Conservation (phyloP, 37 sponge, comb jelly and placozoan genomes). For the Geodia barretti region DNA sequence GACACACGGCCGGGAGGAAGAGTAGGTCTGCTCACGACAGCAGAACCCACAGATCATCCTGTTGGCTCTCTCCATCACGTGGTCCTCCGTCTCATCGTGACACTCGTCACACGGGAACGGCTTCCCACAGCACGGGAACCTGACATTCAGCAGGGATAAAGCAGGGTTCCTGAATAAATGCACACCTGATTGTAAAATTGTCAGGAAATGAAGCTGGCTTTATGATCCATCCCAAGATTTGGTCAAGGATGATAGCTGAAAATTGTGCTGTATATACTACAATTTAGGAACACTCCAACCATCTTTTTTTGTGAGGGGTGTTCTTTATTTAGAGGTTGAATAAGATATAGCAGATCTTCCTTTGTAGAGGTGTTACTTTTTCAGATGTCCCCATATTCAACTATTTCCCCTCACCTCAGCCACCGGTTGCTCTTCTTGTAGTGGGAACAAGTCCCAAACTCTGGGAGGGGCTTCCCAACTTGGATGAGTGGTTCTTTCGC, state of each 20-base stretch:
- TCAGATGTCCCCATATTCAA: neutral
- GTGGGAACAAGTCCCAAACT: constrained; percentile 70
- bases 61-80: constrained; percentile 76
- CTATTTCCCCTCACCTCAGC: constrained; percentile 60
- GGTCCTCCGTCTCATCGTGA: constrained; percentile 76
- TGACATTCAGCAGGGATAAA: constrained; percentile 2
- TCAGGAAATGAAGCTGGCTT: neutral
- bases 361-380: too few species aligned
- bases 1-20: constrained; percentile 46
- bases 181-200: neutral
- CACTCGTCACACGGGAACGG: constrained; percentile 83
- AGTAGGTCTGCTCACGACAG: constrained; percentile 75
- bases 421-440: constrained; percentile 87
- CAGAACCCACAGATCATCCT: constrained; percentile 89
- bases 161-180: neutral
- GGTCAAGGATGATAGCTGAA: too few species aligned
- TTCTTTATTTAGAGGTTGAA: too few species aligned
- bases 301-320: too few species aligned
- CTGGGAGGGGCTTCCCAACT: constrained; percentile 73
- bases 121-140: constrained; percentile 87
- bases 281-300: too few species aligned
- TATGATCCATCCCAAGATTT: too few species aligned
- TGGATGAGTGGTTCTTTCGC: constrained; percentile 1
- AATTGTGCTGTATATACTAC: too few species aligned
- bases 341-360: too few species aligned